Base-by-base conservation (phyloP, 2,797 vertebrate genomes). In the Neoniphon sammara region DNA sequence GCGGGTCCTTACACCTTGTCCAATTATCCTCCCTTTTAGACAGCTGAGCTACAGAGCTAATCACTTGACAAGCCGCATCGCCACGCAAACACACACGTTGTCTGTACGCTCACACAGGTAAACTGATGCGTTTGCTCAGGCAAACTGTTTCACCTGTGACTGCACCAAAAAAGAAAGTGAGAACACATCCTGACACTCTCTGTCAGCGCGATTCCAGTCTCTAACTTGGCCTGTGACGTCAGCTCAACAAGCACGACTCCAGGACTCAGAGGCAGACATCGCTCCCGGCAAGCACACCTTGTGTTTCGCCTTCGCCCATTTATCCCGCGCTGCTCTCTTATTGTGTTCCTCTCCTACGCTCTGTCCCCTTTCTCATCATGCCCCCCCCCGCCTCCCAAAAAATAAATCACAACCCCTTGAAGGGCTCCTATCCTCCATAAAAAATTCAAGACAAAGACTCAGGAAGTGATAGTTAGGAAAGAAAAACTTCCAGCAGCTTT, bases 1-100 rank as follows among this genome's bases (percentile, higher is more conserved):
- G 36, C 42, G 31, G 67, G 65, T 80, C 68, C 46, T 63, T 77
- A 77, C 85, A 80, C 68, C 49, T 69, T 25, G 59, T 77, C 85
- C 78, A 90, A 88, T 89, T 91, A 89, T 49, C 69, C 55, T 75
- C 56, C 50, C 27, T 75, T 75, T 79, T 61, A 70, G 70, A 73
- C 83, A 65, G 79, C 73, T 54, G 31, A 42, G 39, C 39, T 42
- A 42, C 3, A 23, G 18, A 80, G 82, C 58, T 70, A 60, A 89
- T 88, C 84, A 63, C 67, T 73, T 62, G 68, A 78, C 67, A 78
- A 60, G 56, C 12, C 39, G 42, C 52, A 7, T 56, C 36, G 39
- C 62, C 72, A 69, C 68, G 50, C 70, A 70, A 27, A 59, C 65
- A 14, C 44, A 63, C 54, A 1, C 23, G 55, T 64, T 59, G 56